These are phyloP conservation scores for Leptocoma aspasia DNA, from an alignment of 2,113 vertebrate species.

Conservation along the genomic window DNA sequence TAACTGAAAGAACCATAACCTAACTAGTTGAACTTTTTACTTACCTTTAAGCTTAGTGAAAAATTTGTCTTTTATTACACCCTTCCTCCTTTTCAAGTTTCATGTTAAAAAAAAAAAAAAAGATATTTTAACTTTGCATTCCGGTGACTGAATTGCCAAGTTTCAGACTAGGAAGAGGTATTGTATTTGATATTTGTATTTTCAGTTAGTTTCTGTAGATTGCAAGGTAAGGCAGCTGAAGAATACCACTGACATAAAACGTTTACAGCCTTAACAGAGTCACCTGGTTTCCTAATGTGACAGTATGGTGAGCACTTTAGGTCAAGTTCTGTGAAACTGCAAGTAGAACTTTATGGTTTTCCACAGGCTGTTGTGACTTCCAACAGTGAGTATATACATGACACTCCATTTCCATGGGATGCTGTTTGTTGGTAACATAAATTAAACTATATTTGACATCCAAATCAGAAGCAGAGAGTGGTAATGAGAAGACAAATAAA, in stretches of 20 bases:
- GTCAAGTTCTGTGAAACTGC: background rate
- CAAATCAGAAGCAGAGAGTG: background rate
- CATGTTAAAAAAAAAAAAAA: no score
- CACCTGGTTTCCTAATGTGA: background rate
- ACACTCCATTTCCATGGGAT: background rate
- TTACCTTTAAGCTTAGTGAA: background rate
- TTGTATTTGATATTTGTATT: background rate
- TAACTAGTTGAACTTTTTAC: background rate
- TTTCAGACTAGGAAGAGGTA: background rate
- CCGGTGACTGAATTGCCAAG: background rate
- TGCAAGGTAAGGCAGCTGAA: background rate
- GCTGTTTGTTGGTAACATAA: background rate
- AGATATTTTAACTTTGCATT: background rate
- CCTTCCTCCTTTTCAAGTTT: background rate
- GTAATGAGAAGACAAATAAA: background rate
- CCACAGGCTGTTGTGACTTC: background rate
- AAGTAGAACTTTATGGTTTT: background rate
- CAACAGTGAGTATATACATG: background rate
- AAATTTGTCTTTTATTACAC: background rate
- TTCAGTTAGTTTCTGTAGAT: background rate
- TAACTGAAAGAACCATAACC: background rate
- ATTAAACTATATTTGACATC: background rate
- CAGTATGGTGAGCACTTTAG: background rate
- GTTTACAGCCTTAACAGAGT: background rate
- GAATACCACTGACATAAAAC: background rate